Evolutionary conservation across 30 jellyfish, hydroid and myxozoan genomes (phyloP).

Genomic region (Cassiopea xamachana): DNA sequence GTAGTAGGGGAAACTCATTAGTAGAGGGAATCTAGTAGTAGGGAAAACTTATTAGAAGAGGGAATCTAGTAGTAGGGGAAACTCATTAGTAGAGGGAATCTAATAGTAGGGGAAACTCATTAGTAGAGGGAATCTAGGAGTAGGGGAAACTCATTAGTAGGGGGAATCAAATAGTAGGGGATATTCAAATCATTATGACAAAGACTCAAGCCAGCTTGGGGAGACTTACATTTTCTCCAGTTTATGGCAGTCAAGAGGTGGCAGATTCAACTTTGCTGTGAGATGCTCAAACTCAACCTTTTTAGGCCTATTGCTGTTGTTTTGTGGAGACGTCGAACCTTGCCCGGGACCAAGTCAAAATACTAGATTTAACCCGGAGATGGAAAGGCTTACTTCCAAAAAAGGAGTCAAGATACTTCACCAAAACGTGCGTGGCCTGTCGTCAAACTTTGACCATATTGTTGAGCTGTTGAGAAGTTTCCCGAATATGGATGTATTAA

Average conservation of each 20-base stretch:
- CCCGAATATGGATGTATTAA: slow-evolving; percentile 20
- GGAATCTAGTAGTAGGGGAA: too few relatives aligned
- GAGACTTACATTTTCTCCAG: slow-evolving; percentile 38
- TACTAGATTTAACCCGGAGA: slow-evolving; percentile 41
- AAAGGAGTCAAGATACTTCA: slow-evolving; percentile 46
- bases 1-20: too few relatives aligned
- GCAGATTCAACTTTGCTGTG: slow-evolving; percentile 35
- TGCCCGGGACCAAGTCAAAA: slow-evolving; percentile 38
- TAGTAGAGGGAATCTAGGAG: too few relatives aligned
- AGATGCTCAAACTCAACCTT: slow-evolving; percentile 38
- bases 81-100: too few relatives aligned
- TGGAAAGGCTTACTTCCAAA: slow-evolving; percentile 13
- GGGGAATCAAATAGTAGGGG: too few relatives aligned
- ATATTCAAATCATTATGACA: slow-evolving; percentile 25
- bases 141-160: too few relatives aligned
- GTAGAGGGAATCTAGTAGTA: too few relatives aligned
- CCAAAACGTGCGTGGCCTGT: slow-evolving; percentile 64
- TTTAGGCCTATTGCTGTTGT: slow-evolving; percentile 34
- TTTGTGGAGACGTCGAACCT: slow-evolving; percentile 60
- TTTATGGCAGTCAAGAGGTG: slow-evolving; percentile 60
- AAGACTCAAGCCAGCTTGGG: slow-evolving; percentile 34
- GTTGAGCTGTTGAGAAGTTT: slow-evolving; percentile 46
- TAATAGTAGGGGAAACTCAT: too few relatives aligned
- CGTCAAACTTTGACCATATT: slow-evolving; percentile 35
- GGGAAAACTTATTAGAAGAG: too few relatives aligned